Evolutionary conservation across 1,140 invertebrate genomes (phyloP), one percentile per base, ranked within the genome.

Genomic region (Penaeus vannamei): DNA sequence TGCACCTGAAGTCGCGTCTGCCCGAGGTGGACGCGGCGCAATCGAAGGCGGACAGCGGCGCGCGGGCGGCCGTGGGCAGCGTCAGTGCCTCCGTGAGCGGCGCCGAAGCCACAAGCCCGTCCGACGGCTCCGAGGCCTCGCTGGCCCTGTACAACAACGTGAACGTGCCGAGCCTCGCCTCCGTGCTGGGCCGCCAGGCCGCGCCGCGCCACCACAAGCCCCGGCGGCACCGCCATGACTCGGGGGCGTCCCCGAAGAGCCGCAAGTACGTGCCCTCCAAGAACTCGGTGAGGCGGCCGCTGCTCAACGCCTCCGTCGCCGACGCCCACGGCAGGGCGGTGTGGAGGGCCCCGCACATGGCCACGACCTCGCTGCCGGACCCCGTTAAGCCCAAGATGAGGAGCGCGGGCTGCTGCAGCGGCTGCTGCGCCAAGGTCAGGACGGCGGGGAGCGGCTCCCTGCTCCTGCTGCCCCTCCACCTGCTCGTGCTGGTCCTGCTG

Each of bases 401-500:
- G 10, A 66, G 23, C 2, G 59, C 17, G 1, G 79, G 46, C 36
- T 61, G 42, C 36, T 86, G 85, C n/a, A 20, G 76, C 61, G 64
- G 20, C 36, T 81, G 85, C 85, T 80, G 76, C 14, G 29, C 61
- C 23, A 26, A 46, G 23, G 46, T 86, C 26, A 81, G 32, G 22
- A 81, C 76, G 2, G 79, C 85, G 19, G 23, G 59, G 23, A 46
- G 59, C 85, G 60, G 69, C 1, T 62, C 85, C 60, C 72, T 86
- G 59, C 20, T 81, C 60, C 77, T 86, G 26, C 77, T 86, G 60
- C 85, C 85, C 1, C 20, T 86, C 10, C 85, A 86, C 77, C 76
- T 86, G 23, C 77, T 86, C 19, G 29, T 86, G n/a, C 85, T 86
- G 2, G 1, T 81, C 36, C 36, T 80, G 46, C 60, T 86, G 53